phyloP scores from a whole-genome alignment of 2,113 vertebrate genomes.

The Silurus asotus region DNA sequence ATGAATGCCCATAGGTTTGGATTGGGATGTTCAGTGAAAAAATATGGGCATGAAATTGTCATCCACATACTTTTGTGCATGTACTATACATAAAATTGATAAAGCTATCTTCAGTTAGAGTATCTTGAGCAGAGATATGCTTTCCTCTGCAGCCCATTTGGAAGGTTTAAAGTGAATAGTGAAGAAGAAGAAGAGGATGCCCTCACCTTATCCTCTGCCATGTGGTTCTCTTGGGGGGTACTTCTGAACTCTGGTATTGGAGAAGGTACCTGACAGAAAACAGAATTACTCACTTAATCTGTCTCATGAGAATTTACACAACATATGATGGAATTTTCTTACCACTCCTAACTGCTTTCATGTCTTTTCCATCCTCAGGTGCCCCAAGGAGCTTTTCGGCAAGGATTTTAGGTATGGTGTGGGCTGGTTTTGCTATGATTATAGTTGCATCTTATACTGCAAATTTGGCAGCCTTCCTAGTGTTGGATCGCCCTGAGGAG shows the following conservation, averaged over 20 bases:
- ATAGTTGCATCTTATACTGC: conserved; percentile 96
- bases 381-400: conserved; percentile 94
- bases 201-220: conserved; percentile 91
- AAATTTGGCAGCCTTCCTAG: conserved; percentile 97
- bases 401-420: conserved; percentile 95
- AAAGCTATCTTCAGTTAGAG: neutral
- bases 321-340: conserved; percentile 31
- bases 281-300: conserved; percentile 26
- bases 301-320: conserved; percentile 1
- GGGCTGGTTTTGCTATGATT: conserved; percentile 98
- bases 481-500: conserved; percentile 93
- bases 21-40: neutral
- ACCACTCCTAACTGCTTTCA: conserved; percentile 9
- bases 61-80: neutral
- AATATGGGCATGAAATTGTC: neutral
- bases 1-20: neutral
- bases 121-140: conserved; percentile 6
- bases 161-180: conserved; percentile 95
- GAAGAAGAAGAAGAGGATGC: conserved; percentile 96
- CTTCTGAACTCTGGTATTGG: conserved; percentile 94
- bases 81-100: neutral
- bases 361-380: conserved; percentile 68
- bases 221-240: conserved; percentile 99
- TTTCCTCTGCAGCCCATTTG: conserved; percentile 80
- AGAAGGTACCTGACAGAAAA: conserved; percentile 76